A percentile compares a stretch with the other conserved stretches of the same genome.
These are phyloP conservation scores for Penaeus chinensis DNA, from an alignment of 1,140 invertebrate genomes.

Conservation along the genomic window DNA sequence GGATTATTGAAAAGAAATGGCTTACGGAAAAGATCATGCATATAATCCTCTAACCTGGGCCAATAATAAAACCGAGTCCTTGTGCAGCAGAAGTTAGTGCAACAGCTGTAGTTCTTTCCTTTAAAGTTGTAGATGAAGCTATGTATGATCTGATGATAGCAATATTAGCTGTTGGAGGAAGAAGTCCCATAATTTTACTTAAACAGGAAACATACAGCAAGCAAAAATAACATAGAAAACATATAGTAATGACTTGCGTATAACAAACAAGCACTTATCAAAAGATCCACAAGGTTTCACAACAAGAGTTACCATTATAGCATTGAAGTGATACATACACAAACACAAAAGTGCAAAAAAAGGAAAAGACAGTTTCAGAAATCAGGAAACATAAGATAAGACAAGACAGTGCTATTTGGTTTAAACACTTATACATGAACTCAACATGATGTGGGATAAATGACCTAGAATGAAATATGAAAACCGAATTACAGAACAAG, in stretches of 20 bases:
- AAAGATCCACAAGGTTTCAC: not conserved
- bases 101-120: constrained; percentile 84
- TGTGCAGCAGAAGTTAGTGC: constrained; percentile 87
- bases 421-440: too few species aligned
- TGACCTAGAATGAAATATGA: too few species aligned
- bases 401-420: too few species aligned
- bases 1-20: too few species aligned
- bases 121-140: constrained; percentile 83
- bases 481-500: too few species aligned
- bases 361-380: too few species aligned
- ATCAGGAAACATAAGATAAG: too few species aligned
- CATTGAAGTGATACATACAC: too few species aligned
- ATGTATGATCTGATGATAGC: constrained; percentile 87
- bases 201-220: not conserved
- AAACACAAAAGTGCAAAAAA: too few species aligned
- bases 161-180: constrained; percentile 80
- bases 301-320: too few species aligned
- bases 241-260: not conserved
- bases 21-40: not conserved
- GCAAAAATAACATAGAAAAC: not conserved
- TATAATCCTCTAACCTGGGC: constrained; percentile 72
- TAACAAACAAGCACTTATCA: not conserved
- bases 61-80: constrained; percentile 89
- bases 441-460: too few species aligned
- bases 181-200: not conserved